These are phyloP conservation scores for Brachionichthys hirsutus DNA, from an alignment of 2,113 vertebrate genomes.

Conservation along the genomic window DNA sequence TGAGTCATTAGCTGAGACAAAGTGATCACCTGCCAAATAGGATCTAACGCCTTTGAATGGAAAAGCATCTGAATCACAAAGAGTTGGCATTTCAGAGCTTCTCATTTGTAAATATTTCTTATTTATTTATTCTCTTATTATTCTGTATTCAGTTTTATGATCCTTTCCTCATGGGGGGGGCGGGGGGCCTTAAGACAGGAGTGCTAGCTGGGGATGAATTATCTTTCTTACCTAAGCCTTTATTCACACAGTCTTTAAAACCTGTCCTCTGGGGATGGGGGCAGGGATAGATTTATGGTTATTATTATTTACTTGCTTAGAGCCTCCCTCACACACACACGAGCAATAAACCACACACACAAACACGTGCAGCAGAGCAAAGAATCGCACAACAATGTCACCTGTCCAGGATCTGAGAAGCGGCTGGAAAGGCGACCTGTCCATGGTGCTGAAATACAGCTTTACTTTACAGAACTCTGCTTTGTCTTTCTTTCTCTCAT, in stretches of 20 bases:
- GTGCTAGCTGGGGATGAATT: slow-evolving; percentile 58
- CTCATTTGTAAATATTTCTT: slow-evolving; percentile 1
- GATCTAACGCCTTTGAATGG: slow-evolving; percentile 9
- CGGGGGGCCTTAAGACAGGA: slow-evolving; percentile 37
- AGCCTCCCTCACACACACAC: slow-evolving; percentile 1
- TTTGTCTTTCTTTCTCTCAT: neutral
- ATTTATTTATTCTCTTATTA: neutral
- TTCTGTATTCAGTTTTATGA: slow-evolving; percentile 26
- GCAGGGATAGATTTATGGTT: slow-evolving; percentile 64
- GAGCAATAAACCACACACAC: slow-evolving; percentile 7
- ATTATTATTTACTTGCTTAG: slow-evolving; percentile 63
- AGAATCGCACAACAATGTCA: neutral
- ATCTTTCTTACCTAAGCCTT: slow-evolving; percentile 65
- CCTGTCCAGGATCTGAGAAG: slow-evolving; percentile 55
- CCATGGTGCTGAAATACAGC: slow-evolving; percentile 53
- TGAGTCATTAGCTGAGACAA: slow-evolving; percentile 24
- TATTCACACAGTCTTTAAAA: slow-evolving; percentile 67
- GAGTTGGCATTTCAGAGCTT: neutral
- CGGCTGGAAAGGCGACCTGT: slow-evolving; percentile 31
- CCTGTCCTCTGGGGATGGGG: slow-evolving; percentile 50
- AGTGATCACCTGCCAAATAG: neutral
- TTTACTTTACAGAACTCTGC: slow-evolving; percentile 6
- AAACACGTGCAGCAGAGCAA: neutral
- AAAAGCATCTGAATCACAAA: slow-evolving; percentile 1
- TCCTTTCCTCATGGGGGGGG: slow-evolving; percentile 33